phyloP scores from a whole-genome alignment of 2,797 vertebrate species.

The Enteromius fasciolatus region DNA sequence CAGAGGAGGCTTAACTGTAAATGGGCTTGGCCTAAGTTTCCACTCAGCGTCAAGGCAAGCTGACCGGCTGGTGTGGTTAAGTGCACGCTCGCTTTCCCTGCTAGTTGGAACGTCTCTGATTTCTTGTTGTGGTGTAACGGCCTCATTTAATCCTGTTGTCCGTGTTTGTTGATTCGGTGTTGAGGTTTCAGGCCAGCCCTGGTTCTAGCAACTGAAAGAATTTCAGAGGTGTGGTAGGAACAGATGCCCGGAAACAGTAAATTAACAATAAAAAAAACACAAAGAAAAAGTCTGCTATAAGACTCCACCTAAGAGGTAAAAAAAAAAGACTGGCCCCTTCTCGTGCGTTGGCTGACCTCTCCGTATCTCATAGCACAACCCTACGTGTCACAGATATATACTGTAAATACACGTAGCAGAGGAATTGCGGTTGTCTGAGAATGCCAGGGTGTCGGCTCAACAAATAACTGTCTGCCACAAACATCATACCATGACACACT shows the following conservation, averaged over 20 bases:
- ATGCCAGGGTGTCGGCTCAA: conserved; percentile 46
- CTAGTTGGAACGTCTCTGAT: conserved; percentile 70
- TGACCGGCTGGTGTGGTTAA: conserved; percentile 46
- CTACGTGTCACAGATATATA: conserved; percentile 45
- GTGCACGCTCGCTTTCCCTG: conserved; percentile 14
- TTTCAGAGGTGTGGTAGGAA: conserved; percentile 5
- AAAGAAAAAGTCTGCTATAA: not conserved
- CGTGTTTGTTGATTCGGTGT: not conserved
- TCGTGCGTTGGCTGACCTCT: conserved; percentile 25
- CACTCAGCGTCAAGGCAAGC: conserved; percentile 37
- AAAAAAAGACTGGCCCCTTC: not conserved
- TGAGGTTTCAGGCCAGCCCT: conserved; percentile 36
- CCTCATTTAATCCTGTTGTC: conserved; percentile 67
- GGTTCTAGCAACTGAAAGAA: conserved; percentile 25
- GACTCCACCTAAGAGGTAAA: conserved; percentile 3
- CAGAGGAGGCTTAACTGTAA: conserved; percentile 64
- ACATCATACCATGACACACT: conserved; percentile 47
- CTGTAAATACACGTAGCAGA: conserved; percentile 41
- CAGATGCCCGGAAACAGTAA: not conserved
- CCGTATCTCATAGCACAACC: conserved; percentile 37
- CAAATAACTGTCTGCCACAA: conserved; percentile 37
- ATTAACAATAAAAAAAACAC: not conserved
- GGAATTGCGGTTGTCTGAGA: conserved; percentile 55
- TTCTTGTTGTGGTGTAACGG: conserved; percentile 80
- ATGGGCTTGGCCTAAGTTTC: conserved; percentile 49